These are phyloP conservation scores for Limulus polyphemus DNA, from an alignment of 2,888 invertebrate species.

Conservation along the genomic window DNA sequence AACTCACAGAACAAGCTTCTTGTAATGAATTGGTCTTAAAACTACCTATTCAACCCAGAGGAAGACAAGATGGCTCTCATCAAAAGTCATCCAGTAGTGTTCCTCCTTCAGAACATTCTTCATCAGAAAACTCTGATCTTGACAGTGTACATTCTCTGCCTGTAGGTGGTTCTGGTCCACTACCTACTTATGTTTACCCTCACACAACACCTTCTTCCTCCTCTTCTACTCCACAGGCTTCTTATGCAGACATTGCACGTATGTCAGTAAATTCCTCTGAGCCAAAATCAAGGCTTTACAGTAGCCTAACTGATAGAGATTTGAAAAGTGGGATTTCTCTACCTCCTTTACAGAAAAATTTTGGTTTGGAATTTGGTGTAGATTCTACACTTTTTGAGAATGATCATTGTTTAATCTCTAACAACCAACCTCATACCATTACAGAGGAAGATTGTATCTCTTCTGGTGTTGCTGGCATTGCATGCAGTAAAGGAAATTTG, in stretches of 20 bases:
- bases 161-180: constrained; percentile 42
- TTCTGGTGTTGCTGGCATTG: too few species aligned
- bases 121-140: constrained; percentile 62
- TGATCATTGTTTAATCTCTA: too few species aligned
- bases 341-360: too few species aligned
- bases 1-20: background rate
- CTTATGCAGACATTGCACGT: constrained; percentile 71
- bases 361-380: too few species aligned
- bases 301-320: too few species aligned
- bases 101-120: constrained; percentile 66
- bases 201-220: constrained; percentile 31
- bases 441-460: too few species aligned
- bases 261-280: constrained; percentile 12
- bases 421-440: too few species aligned
- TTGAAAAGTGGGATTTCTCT: too few species aligned
- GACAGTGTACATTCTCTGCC: constrained; percentile 77
- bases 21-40: constrained; percentile 5
- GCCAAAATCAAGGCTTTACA: too few species aligned
- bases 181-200: constrained; percentile 30
- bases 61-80: constrained; percentile 20
- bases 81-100: constrained; percentile 61
- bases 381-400: too few species aligned
- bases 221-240: constrained; percentile 45
- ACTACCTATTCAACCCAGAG: constrained; percentile 5
- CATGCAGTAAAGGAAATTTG: too few species aligned